Percentiles rank a stretch among this genome's conserved stretches.
phyloP scores from a whole-genome alignment of 2,113 vertebrate species.

The Chaetorhynchus papuensis region DNA sequence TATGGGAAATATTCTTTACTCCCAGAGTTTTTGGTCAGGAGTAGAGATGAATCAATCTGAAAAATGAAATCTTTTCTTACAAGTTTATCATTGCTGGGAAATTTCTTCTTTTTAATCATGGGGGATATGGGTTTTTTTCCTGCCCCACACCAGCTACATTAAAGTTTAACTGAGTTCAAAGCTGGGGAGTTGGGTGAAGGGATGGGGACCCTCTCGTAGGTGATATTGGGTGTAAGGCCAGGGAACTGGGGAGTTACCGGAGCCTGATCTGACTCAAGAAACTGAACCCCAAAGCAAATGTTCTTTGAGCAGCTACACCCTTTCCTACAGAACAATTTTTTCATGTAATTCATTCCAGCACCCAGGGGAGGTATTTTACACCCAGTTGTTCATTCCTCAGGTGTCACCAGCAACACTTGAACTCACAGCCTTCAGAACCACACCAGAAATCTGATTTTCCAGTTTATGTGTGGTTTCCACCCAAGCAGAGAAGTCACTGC shows the following conservation, averaged over 20 bases:
- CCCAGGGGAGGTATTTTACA: neutral
- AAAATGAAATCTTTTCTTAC: neutral
- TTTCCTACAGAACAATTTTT: neutral
- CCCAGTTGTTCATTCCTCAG: neutral
- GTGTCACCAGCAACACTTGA: neutral
- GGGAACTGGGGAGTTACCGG: neutral
- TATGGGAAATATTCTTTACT: neutral
- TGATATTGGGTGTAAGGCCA: neutral
- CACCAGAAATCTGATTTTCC: neutral
- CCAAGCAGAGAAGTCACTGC: neutral
- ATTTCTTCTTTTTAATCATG: neutral
- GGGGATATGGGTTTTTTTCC: neutral
- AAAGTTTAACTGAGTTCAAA: neutral
- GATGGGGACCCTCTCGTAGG: neutral
- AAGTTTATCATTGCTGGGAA: neutral
- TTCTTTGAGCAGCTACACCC: neutral
- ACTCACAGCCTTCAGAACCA: neutral
- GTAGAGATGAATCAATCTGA: neutral
- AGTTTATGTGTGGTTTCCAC: neutral
- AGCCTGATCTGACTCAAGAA: neutral
- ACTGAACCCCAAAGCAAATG: neutral
- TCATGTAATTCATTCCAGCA: neutral
- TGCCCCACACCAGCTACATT: neutral
- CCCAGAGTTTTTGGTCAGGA: neutral
- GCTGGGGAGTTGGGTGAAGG: neutral